Percentiles rank a stretch among this genome's conserved stretches.
phyloP scores from a whole-genome alignment of 2,888 invertebrate genomes.

The Drosophila mettleri region DNA sequence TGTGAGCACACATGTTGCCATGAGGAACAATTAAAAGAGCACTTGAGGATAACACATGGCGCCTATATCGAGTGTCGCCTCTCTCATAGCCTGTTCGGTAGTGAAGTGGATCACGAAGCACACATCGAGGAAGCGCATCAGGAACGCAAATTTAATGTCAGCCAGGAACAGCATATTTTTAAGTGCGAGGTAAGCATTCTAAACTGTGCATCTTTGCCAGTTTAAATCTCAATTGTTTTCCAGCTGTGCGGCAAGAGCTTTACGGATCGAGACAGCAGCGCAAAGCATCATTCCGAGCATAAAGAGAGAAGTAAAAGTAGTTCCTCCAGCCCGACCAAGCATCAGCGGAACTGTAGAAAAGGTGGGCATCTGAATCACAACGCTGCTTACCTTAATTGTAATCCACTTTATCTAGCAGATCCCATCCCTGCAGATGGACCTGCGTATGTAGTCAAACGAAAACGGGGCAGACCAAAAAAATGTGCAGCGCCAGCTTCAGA shows the following conservation, averaged over 20 bases:
- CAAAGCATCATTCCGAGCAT: conserved; percentile 85
- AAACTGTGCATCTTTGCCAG: not conserved
- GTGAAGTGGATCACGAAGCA: conserved; percentile 80
- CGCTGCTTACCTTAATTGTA: not conserved
- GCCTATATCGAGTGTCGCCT: conserved; percentile 81
- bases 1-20: conserved; percentile 82
- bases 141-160: conserved; percentile 83
- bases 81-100: conserved; percentile 76
- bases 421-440: conserved; percentile 9
- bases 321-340: conserved; percentile 85
- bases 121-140: conserved; percentile 84
- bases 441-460: conserved; percentile 35
- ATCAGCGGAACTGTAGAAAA: conserved; percentile 83
- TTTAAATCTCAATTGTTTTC: not conserved
- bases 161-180: conserved; percentile 80
- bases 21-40: conserved; percentile 79
- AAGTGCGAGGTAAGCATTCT: conserved; percentile 80
- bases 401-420: conserved; percentile 19
- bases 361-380: conserved; percentile 27
- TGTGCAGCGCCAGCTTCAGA: conserved; percentile 27
- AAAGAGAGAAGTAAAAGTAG: conserved; percentile 85
- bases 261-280: conserved; percentile 85
- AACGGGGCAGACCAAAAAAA: conserved; percentile 53
- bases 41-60: conserved; percentile 78
- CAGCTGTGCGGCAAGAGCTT: conserved; percentile 85